Conservation (phyloP, 2,888 invertebrate genomes). For the Tetragnatha montana region DNA sequence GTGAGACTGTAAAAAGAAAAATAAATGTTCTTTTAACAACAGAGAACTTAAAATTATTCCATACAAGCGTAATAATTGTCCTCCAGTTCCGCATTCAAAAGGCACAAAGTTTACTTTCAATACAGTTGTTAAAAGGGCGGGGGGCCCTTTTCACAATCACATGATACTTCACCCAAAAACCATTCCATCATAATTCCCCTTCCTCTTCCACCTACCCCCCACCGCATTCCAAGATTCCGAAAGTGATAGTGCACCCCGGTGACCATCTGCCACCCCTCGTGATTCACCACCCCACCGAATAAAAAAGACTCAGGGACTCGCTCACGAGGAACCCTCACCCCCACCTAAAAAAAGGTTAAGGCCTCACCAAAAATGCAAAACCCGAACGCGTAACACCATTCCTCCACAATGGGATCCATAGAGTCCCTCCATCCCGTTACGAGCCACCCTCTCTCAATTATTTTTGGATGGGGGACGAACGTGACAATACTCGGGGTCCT, state of each 20-base stretch:
- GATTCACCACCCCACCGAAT: neutral
- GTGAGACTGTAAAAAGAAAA: too few relatives aligned
- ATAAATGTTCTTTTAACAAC: too few relatives aligned
- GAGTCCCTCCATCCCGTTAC: conserved; percentile 33
- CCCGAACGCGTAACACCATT: conserved; percentile 38
- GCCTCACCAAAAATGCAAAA: conserved; percentile 41
- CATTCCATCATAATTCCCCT: neutral
- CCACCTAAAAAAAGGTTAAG: conserved; percentile 29
- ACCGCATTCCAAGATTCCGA: neutral
- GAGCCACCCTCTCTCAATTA: conserved; percentile 54
- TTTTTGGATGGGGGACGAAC: conserved; percentile 38
- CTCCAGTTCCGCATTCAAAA: too few relatives aligned
- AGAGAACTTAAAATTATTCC: too few relatives aligned
- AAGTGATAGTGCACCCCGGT: neutral
- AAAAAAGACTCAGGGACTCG: neutral
- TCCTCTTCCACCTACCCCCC: neutral
- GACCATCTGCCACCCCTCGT: conserved; percentile 5
- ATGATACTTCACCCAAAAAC: neutral
- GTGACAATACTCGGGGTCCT: conserved; percentile 53
- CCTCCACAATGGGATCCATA: conserved; percentile 32
- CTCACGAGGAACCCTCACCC: conserved; percentile 23
- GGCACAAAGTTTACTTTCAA: too few relatives aligned
- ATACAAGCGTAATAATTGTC: too few relatives aligned
- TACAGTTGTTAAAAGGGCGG: too few relatives aligned
- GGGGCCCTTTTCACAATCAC: neutral